Percentiles rank a stretch among this genome's conserved stretches.
phyloP scores from a whole-genome alignment of 2,888 invertebrate species.

The Encarsia formosa region DNA sequence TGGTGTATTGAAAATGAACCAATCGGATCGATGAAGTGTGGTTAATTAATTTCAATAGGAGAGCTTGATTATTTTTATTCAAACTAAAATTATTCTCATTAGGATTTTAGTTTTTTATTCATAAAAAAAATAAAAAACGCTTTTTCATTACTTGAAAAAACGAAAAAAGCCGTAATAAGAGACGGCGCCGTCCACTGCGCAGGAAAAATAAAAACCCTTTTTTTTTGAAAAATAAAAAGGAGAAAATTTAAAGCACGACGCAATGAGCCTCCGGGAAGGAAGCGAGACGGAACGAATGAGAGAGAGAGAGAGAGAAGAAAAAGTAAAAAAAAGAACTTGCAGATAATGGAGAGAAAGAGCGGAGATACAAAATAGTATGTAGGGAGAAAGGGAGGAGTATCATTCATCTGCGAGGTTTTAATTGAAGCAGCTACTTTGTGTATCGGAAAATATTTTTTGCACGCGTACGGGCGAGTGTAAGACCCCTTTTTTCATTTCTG shows the following conservation, averaged over 20 bases:
- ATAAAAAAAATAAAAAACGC: too few relatives aligned
- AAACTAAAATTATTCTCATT: too few relatives aligned
- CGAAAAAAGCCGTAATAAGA: too few relatives aligned
- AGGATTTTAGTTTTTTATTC: too few relatives aligned
- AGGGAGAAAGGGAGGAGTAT: conserved; percentile 23
- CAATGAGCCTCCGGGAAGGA: background rate
- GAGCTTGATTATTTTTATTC: too few relatives aligned
- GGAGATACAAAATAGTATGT: background rate
- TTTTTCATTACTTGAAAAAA: too few relatives aligned
- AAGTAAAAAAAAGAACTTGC: background rate
- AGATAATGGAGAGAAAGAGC: conserved; percentile 1
- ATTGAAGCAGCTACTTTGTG: conserved; percentile 32
- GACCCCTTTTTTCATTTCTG: background rate
- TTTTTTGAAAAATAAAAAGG: too few relatives aligned
- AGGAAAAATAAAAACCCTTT: too few relatives aligned
- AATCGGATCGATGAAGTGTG: too few relatives aligned
- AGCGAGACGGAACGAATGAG: background rate
- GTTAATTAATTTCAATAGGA: too few relatives aligned
- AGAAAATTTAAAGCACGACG: background rate
- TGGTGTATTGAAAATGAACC: too few relatives aligned
- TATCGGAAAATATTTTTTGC: conserved; percentile 11
- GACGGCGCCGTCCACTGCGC: too few relatives aligned
- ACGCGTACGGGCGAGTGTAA: conserved; percentile 3
- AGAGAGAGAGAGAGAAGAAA: background rate
- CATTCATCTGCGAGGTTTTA: conserved; percentile 36